A percentile compares a stretch with the other conserved stretches of the same genome.
These are phyloP conservation scores for Zapornia atra DNA, from an alignment of 2,113 vertebrate species.

Conservation along the genomic window DNA sequence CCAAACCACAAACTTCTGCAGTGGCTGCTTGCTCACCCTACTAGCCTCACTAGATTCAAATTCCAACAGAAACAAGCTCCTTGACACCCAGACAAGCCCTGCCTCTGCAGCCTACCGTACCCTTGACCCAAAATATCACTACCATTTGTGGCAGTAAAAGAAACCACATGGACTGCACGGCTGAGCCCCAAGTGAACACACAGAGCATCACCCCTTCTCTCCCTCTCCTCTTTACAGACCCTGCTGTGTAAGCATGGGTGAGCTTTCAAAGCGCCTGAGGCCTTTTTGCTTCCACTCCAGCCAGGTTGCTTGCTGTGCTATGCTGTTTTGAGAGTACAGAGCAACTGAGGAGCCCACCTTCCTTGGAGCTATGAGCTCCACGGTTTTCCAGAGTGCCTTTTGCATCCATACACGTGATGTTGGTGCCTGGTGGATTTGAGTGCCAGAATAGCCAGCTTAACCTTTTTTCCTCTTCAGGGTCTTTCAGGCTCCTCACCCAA, in stretches of 20 bases:
- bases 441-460: not conserved
- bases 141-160: not conserved
- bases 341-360: not conserved
- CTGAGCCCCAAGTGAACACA: not conserved
- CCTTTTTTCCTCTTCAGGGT: not conserved
- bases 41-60: not conserved
- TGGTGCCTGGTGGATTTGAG: not conserved
- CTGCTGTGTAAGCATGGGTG: not conserved
- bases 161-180: not conserved
- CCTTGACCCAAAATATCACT: not conserved
- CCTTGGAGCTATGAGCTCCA: not conserved
- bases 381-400: not conserved
- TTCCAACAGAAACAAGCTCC: not conserved
- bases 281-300: not conserved
- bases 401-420: not conserved
- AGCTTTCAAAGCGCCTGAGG: not conserved
- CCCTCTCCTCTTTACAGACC: not conserved
- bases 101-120: not conserved
- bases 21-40: not conserved
- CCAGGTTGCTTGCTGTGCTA: not conserved
- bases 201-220: not conserved
- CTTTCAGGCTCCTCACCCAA: not conserved
- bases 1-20: not conserved
- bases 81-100: not conserved
- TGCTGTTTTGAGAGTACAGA: not conserved